These are phyloP conservation scores for Zoanthus sociatus DNA, from an alignment of 92 coral and sea anemone species.

Conservation along the genomic window DNA sequence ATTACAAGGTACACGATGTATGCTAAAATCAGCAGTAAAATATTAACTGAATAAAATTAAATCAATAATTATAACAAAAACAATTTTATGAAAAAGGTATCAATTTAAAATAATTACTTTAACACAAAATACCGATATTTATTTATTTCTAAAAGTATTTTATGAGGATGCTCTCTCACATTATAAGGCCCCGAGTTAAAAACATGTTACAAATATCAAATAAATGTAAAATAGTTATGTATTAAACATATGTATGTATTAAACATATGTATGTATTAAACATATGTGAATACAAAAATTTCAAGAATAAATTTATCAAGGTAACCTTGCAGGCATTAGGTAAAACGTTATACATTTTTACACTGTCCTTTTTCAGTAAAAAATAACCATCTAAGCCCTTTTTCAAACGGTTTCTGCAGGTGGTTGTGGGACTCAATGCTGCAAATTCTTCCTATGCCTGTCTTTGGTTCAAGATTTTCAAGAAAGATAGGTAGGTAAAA, in stretches of 20 bases:
- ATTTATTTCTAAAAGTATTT: too few species aligned
- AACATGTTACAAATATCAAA: too few species aligned
- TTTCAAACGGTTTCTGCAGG: constrained; percentile 42
- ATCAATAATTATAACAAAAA: background rate
- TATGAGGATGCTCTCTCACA: too few species aligned
- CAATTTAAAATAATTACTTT: too few species aligned
- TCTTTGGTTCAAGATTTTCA: constrained; percentile 60
- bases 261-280: too few species aligned
- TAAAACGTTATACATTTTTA: background rate
- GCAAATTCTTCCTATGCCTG: constrained; percentile 64
- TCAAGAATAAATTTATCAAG: background rate
- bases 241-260: too few species aligned
- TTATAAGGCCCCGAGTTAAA: too few species aligned
- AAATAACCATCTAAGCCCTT: background rate
- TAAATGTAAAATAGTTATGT: too few species aligned
- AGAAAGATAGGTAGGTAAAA: constrained; percentile 55
- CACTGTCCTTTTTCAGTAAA: background rate
- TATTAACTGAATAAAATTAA: background rate
- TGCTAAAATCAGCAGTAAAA: background rate
- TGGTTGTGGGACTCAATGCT: constrained; percentile 56
- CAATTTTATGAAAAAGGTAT: too few species aligned
- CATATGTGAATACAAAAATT: too few species aligned
- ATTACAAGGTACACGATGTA: constrained; percentile 60
- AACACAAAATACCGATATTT: too few species aligned
- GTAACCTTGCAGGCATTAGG: background rate